phyloP scores from a whole-genome alignment of 2,113 vertebrate genomes.

The Corynorhinus townsendii region DNA sequence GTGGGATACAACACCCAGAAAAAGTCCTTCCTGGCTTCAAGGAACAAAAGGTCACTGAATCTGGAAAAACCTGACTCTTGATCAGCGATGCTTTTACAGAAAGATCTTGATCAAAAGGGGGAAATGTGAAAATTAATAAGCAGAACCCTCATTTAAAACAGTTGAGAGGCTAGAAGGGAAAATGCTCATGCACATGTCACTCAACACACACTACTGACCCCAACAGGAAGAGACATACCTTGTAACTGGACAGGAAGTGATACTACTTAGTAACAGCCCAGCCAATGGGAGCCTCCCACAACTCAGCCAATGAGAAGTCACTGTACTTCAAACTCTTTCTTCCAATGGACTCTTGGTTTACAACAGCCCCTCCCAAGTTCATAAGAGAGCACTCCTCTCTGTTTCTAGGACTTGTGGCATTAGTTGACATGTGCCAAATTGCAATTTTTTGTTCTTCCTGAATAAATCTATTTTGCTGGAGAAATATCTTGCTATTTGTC shows the following conservation, averaged over 20 bases:
- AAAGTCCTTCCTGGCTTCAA: neutral
- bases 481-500: neutral
- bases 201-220: neutral
- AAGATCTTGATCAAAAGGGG: neutral
- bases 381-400: neutral
- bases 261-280: neutral
- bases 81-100: neutral
- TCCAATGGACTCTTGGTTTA: neutral
- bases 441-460: neutral
- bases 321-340: neutral
- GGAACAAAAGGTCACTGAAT: neutral
- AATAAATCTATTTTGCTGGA: neutral
- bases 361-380: neutral
- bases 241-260: neutral
- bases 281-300: neutral
- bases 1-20: too few relatives aligned
- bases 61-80: neutral
- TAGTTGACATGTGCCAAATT: too few relatives aligned
- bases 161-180: neutral
- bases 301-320: neutral
- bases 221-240: neutral
- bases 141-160: neutral
- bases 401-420: neutral
- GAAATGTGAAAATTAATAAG: neutral
- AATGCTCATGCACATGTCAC: neutral